Evolutionary conservation across 2,888 invertebrate genomes (phyloP).

Genomic region (Calameuta pallipes): DNA sequence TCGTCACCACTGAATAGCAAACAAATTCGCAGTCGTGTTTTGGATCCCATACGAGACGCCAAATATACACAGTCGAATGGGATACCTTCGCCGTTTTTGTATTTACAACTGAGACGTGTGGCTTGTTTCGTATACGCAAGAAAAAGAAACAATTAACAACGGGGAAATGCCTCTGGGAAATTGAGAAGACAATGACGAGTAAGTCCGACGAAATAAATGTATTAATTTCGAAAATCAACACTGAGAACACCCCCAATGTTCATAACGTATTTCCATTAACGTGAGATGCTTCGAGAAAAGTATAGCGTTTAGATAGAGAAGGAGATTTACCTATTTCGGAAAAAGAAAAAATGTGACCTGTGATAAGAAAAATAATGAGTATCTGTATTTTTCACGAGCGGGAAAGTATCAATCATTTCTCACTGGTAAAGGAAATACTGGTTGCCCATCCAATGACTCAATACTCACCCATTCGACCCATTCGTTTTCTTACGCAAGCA

Average conservation of each 20-base stretch:
- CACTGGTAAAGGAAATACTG: background rate
- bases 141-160: background rate
- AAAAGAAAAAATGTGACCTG: no score
- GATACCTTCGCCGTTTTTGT: background rate
- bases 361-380: background rate
- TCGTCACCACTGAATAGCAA: slow-evolving; percentile 14
- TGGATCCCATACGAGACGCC: background rate
- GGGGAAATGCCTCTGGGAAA: background rate
- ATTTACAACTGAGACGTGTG: background rate
- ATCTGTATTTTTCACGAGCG: background rate
- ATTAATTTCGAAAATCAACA: background rate
- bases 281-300: background rate
- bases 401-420: background rate
- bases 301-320: background rate
- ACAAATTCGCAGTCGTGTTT: slow-evolving; percentile 16
- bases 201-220: background rate
- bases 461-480: background rate
- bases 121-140: background rate
- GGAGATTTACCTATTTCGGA: background rate
- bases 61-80: slow-evolving; percentile 1
- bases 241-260: background rate
- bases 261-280: background rate
- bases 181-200: background rate
- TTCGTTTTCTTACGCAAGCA: background rate
- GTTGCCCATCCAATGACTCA: background rate